phyloP scores from a whole-genome alignment of 2,113 vertebrate species.

The Dascyllus trimaculatus region DNA sequence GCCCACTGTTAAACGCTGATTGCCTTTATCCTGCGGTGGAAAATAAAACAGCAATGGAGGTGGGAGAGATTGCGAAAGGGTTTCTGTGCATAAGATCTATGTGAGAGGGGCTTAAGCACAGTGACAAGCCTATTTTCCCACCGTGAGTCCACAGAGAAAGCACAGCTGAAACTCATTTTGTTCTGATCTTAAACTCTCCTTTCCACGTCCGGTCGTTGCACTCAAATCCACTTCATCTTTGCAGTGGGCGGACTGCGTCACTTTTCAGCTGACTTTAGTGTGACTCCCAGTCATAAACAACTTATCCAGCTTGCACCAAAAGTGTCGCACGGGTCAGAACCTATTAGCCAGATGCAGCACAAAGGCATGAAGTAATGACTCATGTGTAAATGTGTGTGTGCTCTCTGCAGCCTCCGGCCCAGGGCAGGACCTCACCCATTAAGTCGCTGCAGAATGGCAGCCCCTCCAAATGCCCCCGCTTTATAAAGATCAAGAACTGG shows the following conservation, averaged over 20 bases:
- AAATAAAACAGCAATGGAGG: slow-evolving; percentile 35
- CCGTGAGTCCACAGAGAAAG: not conserved
- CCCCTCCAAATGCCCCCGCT: slow-evolving; percentile 95
- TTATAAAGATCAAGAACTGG: slow-evolving; percentile 97
- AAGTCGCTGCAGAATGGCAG: slow-evolving; percentile 89
- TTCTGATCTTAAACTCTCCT: not conserved
- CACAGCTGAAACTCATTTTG: not conserved
- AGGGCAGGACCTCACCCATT: slow-evolving; percentile 86
- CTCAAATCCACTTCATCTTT: not conserved
- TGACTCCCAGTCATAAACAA: slow-evolving; percentile 22
- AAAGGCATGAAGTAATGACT: slow-evolving; percentile 7
- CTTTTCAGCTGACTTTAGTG: slow-evolving; percentile 8
- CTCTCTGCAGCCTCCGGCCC: slow-evolving; percentile 77
- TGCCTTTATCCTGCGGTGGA: slow-evolving; percentile 53
- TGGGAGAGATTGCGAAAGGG: slow-evolving; percentile 18
- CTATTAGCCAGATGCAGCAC: slow-evolving; percentile 12
- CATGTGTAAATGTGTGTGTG: slow-evolving; percentile 32
- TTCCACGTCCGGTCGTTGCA: slow-evolving; percentile 5
- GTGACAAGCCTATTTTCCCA: not conserved
- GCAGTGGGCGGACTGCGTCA: not conserved
- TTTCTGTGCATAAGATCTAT: slow-evolving; percentile 13
- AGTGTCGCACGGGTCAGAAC: slow-evolving; percentile 7
- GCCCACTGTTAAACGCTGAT: slow-evolving; percentile 50
- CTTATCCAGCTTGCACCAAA: slow-evolving; percentile 7
- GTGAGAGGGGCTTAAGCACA: not conserved